Evolutionary conservation across 1,140 invertebrate genomes (phyloP).

Genomic region (Contarinia nasturtii): DNA sequence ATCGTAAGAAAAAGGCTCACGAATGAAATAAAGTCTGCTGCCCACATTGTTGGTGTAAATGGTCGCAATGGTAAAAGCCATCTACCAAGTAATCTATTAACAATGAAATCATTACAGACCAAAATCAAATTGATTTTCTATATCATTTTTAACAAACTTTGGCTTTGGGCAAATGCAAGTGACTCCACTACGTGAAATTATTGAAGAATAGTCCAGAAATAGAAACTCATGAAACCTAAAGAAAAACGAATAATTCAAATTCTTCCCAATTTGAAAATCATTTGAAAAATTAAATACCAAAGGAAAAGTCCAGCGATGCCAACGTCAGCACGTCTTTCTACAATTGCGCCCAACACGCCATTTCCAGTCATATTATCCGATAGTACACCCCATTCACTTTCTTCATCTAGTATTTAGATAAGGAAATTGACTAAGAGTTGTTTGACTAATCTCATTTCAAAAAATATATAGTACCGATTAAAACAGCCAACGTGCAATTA

Average conservation of each 20-base stretch:
- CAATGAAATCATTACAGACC: not conserved
- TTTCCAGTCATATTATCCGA: constrained; percentile 34
- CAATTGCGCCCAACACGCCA: constrained; percentile 33
- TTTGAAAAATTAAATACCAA: constrained; percentile 22
- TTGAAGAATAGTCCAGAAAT: constrained; percentile 31
- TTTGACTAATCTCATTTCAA: no score
- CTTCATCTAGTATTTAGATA: constrained; percentile 19
- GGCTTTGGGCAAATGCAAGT: constrained; percentile 35
- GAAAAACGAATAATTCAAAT: not conserved
- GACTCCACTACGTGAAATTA: constrained; percentile 31
- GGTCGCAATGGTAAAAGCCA: not conserved
- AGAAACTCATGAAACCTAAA: constrained; percentile 21
- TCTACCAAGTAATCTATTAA: not conserved
- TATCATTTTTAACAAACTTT: constrained; percentile 15
- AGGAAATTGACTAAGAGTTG: constrained; percentile 3
- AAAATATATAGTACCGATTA: not conserved
- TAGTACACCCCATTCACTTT: constrained; percentile 36
- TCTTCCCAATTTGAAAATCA: not conserved
- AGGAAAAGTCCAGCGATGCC: constrained; percentile 34
- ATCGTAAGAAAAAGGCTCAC: no score
- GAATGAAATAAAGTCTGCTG: not conserved
- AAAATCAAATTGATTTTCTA: not conserved
- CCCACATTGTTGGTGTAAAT: not conserved
- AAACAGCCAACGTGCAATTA: constrained; percentile 1
- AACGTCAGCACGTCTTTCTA: constrained; percentile 32